Evolutionary conservation across 2,888 invertebrate genomes (phyloP), one percentile per base, ranked within the genome.

Genomic region (Pollenia angustigena): DNA sequence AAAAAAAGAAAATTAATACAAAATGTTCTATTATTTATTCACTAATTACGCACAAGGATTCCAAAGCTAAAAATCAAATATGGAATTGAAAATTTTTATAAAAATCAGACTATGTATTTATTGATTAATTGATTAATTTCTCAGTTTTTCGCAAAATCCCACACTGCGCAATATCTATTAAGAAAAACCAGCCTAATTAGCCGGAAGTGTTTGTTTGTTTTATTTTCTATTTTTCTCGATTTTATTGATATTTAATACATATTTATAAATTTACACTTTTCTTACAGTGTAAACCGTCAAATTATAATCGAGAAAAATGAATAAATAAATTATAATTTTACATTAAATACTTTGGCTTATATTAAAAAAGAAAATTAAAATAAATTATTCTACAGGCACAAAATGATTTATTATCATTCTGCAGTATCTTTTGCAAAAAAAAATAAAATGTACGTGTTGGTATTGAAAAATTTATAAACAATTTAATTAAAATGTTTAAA

Each of bases 321-420:
- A 46, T 48, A 16, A 23, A 11, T 18, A 52, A 23, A 40, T 9
- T 64, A 50, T 44, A 76, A 46, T 66, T 44, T 16, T 56, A 71
- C 16, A 42, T 18, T 40, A 56, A 9, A 18, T 48, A 64, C 42
- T 72, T 72, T 64, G 56, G 46, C n/a, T 58, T 18, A 32, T 66
- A 76, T 82, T 76, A 62, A 84, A 32, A 32, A 32, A 32, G 4
- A 32, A 32, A 32, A 32, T 32, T 4, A 32, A 32, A 84, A 85
- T 85, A 60, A 85, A 80, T 80, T 75, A 85, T 85, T 85, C 84
- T 48, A 75, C 44, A 60, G 54, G 68, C 79, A 76, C 58, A 74
- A 85, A 66, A 74, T 74, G 66, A 74, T 66, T 68, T 68, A 74
- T 85, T 85, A 85, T 68, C 79, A 46, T 85, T 85, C 74, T 68